phyloP scores from a whole-genome alignment of 2,113 vertebrate genomes.

The Elgaria multicarinata region DNA sequence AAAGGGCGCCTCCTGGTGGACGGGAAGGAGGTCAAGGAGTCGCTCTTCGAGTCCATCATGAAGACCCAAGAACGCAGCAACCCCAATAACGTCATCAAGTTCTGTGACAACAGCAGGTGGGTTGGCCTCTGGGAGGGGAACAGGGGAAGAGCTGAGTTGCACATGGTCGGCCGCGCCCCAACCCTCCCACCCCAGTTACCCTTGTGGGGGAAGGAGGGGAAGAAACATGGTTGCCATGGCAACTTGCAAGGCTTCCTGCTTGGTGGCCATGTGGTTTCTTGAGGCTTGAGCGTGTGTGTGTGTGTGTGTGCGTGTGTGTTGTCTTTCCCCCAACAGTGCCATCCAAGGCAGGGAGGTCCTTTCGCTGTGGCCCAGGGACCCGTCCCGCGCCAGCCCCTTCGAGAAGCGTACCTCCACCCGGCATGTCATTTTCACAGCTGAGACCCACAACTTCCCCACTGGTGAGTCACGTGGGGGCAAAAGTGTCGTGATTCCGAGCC shows the following conservation, averaged over 20 bases:
- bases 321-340: slow-evolving; percentile 73
- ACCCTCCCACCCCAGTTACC: too few relatives aligned
- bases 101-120: slow-evolving; percentile 95
- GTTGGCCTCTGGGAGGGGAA: background rate
- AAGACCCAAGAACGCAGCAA: slow-evolving; percentile 88
- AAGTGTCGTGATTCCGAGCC: too few relatives aligned
- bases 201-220: background rate
- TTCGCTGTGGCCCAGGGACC: slow-evolving; percentile 81
- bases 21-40: slow-evolving; percentile 78
- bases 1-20: slow-evolving; percentile 85
- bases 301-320: background rate
- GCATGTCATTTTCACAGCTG: slow-evolving; percentile 92
- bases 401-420: slow-evolving; percentile 73
- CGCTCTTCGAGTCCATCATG: slow-evolving; percentile 90
- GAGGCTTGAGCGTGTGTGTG: background rate
- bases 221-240: background rate
- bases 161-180: too few relatives aligned
- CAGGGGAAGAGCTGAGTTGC: background rate
- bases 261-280: background rate
- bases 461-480: slow-evolving; percentile 76
- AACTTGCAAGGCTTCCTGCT: background rate
- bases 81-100: slow-evolving; percentile 92
- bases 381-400: slow-evolving; percentile 79
- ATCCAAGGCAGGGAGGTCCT: slow-evolving; percentile 83
- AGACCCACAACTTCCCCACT: slow-evolving; percentile 96